Conservation (phyloP, 1,140 invertebrate genomes). For the Laupala kohalensis region DNA sequence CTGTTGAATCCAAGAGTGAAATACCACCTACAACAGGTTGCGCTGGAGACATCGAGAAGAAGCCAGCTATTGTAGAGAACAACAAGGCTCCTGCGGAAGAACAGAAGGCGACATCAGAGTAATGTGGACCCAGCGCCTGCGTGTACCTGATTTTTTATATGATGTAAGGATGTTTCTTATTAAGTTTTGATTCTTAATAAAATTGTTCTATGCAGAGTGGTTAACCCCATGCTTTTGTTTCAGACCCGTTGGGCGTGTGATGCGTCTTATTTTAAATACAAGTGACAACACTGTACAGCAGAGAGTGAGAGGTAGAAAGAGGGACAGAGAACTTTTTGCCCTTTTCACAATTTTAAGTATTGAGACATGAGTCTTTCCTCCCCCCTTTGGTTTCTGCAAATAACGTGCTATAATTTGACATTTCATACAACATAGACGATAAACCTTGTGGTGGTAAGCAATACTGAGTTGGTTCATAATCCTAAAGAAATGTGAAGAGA, state of each 20-base stretch:
- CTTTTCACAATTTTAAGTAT: background rate
- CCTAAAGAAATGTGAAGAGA: background rate
- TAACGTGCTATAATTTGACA: background rate
- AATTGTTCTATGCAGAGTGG: no score
- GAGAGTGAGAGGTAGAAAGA: slow-evolving; percentile 6
- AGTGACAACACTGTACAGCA: slow-evolving; percentile 6
- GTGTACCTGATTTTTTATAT: slow-evolving; percentile 10
- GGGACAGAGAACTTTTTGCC: slow-evolving; percentile 5
- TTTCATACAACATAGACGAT: background rate
- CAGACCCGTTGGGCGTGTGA: slow-evolving; percentile 3
- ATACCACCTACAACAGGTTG: background rate
- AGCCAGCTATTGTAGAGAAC: slow-evolving; percentile 1
- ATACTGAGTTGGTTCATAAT: background rate
- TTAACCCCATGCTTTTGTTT: no score
- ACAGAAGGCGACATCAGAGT: slow-evolving; percentile 2
- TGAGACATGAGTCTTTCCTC: background rate
- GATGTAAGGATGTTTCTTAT: background rate
- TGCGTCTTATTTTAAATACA: slow-evolving; percentile 8
- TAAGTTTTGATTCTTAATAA: no score
- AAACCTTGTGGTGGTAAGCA: background rate
- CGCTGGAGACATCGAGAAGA: background rate
- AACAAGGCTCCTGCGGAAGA: slow-evolving; percentile 5
- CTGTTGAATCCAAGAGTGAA: background rate
- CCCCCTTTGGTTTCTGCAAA: background rate
- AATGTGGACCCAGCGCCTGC: background rate